phyloP scores from a whole-genome alignment of 2,888 invertebrate species.

The Eledona agricola region DNA sequence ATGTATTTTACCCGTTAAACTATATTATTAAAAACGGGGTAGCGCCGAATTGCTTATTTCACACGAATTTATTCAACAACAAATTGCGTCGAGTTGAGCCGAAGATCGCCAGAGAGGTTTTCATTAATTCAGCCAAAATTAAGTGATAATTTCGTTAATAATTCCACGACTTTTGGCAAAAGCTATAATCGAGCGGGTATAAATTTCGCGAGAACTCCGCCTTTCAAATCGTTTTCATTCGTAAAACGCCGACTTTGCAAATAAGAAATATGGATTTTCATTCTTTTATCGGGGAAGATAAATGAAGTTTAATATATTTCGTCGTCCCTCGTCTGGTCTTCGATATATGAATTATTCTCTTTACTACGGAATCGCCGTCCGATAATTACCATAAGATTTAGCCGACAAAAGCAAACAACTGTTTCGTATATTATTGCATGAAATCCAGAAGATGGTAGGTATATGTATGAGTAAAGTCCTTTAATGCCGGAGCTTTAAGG shows the following conservation, averaged over 20 bases:
- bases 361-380: too few relatives aligned
- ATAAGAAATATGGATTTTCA: slow-evolving; percentile 37
- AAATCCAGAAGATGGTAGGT: slow-evolving; percentile 31
- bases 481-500: slow-evolving; percentile 33
- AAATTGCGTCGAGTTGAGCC: slow-evolving; percentile 9
- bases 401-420: slow-evolving; percentile 14
- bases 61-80: slow-evolving; percentile 3
- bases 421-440: slow-evolving; percentile 9
- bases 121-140: slow-evolving; percentile 16
- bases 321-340: slow-evolving; percentile 22
- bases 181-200: slow-evolving; percentile 22
- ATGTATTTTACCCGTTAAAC: slow-evolving; percentile 20
- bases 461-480: slow-evolving; percentile 34
- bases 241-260: slow-evolving; percentile 36
- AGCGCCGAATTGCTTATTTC: slow-evolving; percentile 2
- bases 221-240: slow-evolving; percentile 33
- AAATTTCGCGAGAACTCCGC: slow-evolving; percentile 27
- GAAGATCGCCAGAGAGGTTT: slow-evolving; percentile 10
- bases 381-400: too few relatives aligned
- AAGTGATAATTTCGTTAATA: slow-evolving; percentile 26
- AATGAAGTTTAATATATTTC: slow-evolving; percentile 39
- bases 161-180: slow-evolving; percentile 26
- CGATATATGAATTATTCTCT: slow-evolving; percentile 25
- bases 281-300: slow-evolving; percentile 36
- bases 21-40: slow-evolving; percentile 4